Evolutionary conservation across 1,140 invertebrate species (phyloP).

Genomic region (Trachymyrmex septentrionalis): DNA sequence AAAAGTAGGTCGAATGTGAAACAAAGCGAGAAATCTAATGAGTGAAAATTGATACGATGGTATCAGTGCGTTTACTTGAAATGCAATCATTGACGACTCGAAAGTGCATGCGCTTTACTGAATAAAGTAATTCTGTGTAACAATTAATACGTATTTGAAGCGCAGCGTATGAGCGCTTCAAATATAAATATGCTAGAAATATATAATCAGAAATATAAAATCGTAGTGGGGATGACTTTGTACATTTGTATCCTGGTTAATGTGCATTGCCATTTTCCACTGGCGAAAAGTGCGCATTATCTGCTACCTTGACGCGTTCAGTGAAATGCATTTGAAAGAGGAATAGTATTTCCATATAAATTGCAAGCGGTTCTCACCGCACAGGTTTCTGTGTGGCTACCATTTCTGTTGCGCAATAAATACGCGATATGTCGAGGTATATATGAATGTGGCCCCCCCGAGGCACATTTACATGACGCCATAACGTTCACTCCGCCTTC

Average conservation of each 20-base stretch:
- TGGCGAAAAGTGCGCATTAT: background rate
- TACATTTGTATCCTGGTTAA: background rate
- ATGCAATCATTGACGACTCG: background rate
- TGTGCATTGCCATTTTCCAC: background rate
- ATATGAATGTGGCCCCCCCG: background rate
- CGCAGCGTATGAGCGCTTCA: background rate
- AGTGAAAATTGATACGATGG: background rate
- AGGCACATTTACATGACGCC: conserved; percentile 1
- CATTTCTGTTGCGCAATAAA: conserved; percentile 8
- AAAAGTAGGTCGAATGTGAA: background rate
- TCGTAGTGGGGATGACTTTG: background rate
- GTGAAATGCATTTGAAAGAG: background rate
- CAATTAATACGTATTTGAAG: background rate
- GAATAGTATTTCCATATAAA: conserved; percentile 14
- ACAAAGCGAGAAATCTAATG: background rate
- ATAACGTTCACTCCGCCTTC: conserved; percentile 14
- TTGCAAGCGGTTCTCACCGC: background rate
- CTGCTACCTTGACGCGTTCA: background rate
- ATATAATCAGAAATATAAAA: background rate
- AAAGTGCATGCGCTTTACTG: background rate
- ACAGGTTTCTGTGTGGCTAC: background rate
- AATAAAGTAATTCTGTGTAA: background rate
- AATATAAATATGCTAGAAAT: background rate
- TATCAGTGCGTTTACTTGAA: background rate
- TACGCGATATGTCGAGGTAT: background rate